Evolutionary conservation across 1,140 invertebrate genomes (phyloP), one percentile per base, ranked within the genome.

Genomic region (Teleopsis dalmanni): DNA sequence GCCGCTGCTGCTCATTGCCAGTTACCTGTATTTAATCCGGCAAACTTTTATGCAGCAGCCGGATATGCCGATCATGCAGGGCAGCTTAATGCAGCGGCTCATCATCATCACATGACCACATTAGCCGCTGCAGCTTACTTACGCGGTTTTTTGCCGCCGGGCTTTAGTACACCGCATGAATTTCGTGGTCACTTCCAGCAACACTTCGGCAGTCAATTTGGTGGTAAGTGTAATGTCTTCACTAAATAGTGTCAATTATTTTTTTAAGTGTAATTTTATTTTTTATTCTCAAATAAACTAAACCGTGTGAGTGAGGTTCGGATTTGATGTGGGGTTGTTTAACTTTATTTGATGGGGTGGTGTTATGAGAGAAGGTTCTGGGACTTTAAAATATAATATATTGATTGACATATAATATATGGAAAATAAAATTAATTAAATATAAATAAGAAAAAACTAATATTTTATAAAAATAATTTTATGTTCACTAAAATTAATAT

Each of bases 101-200:
- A 69, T 50, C 65, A 69, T 35, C 65, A 69, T 49, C 65, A 69
- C 26, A 69, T 69, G 65, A 69, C 65, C 22, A 69, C 65, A 9
- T 40, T 69, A 52, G 65, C 65, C 13, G 65, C 65, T 9, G 65
- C 65, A 13, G 65, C 65, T 27, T 69, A 69, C 50, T 41, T 69
- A 22, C 53, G 65, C 9, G 65, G 65, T 22, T 69, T 69, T 47
- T 57, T 69, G 50, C 65, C 65, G 48, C 62, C 65, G 51, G 65
- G 65, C n/a, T 69, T 69, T 34, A 69, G 57, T 27, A 65, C 65
- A 51, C 65, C 65, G 6, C 65, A 69, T 42, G 65, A 69, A 38
- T 69, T 69, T 44, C 63, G 65, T 13, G 65, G 65, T 6, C 65
- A 69, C 37, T 69, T 69, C 42, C 65, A 69, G 42, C 65, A 69